Evolutionary conservation across 2,113 vertebrate genomes (phyloP), one percentile per base, ranked within the genome.

Genomic region (Chloropsis hardwickii): DNA sequence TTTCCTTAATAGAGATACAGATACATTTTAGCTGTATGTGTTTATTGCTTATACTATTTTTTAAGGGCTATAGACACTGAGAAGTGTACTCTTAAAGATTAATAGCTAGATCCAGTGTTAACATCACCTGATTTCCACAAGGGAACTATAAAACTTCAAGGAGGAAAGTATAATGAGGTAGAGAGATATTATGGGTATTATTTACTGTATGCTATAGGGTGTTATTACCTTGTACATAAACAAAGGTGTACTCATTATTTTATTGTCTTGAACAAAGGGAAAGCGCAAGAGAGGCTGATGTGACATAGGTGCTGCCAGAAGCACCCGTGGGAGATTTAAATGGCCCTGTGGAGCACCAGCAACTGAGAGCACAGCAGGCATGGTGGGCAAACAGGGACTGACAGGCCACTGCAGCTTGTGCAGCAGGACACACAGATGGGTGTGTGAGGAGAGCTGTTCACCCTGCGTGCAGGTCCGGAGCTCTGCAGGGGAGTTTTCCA

Each of bases 101-200:
- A 92, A 91, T 76, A 66, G n/a, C 31, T 64, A 62, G 29, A 86
- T 35, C 14, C 31, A 77, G 22, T 51, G 17, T 81, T 81, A 91
- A 67, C 17, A 87, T 87, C 58, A 88, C 50, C 62, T 53, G 37
- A 20, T 82, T 92, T 91, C 79, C 95, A 94, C 27, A 29, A 73
- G 51, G 73, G 77, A 96, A 19, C 77, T 44, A 57, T 86, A 96
- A 84, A 88, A 37, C 39, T 64, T 89, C 6, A 3, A 94, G 80
- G 47, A 83, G 35, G 27, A 62, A 11, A 77, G 91, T 80, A 88
- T 94, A 95, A 97, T 92, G 94, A 93, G 61, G 74, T 64, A 88
- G 31, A 76, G 21, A 44, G 53, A 20, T 84, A 65, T 79, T 72
- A 89, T 74, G 72, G 23, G 40, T 54, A 73, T 91, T 95, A 88